A percentile compares a stretch with the other conserved stretches of the same genome.
These are phyloP conservation scores for Myiotriccus ornatus DNA, from an alignment of 2,797 vertebrate genomes.

Conservation along the genomic window DNA sequence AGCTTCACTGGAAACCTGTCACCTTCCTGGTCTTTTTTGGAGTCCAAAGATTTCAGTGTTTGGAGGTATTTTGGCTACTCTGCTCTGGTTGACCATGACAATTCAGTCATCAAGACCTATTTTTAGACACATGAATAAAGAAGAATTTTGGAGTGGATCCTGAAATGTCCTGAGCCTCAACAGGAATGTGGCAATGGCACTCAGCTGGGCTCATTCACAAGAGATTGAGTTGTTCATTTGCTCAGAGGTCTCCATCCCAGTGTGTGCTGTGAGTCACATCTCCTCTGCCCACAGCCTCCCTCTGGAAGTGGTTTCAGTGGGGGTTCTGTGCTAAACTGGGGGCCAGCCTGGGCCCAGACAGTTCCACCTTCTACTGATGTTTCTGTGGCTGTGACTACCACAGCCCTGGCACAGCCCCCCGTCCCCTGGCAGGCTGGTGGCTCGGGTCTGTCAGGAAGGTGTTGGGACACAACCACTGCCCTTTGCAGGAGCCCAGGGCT, in stretches of 20 bases:
- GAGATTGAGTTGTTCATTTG: not conserved
- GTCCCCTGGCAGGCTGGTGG: not conserved
- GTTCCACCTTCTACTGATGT: not conserved
- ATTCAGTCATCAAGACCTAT: not conserved
- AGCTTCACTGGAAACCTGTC: not conserved
- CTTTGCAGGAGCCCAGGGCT: not conserved
- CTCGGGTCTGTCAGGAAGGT: not conserved
- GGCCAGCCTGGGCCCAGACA: not conserved
- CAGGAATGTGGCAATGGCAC: slow-evolving; percentile 5
- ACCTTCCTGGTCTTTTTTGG: not conserved
- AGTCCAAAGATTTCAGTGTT: not conserved
- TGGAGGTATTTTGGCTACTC: not conserved
- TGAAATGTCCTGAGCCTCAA: not conserved
- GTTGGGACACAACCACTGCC: not conserved
- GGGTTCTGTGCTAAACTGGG: not conserved
- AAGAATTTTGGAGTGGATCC: slow-evolving; percentile 20
- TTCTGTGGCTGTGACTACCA: not conserved
- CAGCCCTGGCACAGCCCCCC: not conserved
- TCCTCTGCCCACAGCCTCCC: not conserved
- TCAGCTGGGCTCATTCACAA: not conserved
- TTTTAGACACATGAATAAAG: not conserved
- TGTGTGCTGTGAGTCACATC: not conserved
- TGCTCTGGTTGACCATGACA: not conserved
- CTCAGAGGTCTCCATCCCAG: not conserved
- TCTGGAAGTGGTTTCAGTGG: accelerated